A percentile compares a stretch with the other conserved stretches of the same genome.
Evolutionary conservation across 2,113 vertebrate species (phyloP).

Genomic region (Aphelocoma coerulescens): DNA sequence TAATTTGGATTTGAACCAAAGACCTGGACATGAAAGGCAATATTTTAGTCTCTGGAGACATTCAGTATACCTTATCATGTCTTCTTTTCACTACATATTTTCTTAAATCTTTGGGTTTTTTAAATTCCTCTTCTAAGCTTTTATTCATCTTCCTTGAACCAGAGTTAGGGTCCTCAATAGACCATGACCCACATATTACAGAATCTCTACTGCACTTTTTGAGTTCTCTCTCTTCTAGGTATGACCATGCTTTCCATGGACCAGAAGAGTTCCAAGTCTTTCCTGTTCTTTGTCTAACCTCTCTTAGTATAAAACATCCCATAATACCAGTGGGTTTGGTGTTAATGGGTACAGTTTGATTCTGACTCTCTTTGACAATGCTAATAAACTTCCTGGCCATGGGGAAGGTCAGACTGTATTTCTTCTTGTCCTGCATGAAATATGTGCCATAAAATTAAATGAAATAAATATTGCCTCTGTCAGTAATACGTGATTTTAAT

Average conservation of each 20-base stretch:
- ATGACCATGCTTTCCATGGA: not conserved
- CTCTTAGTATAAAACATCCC: not conserved
- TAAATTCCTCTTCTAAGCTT: not conserved
- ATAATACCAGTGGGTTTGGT: not conserved
- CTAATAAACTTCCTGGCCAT: not conserved
- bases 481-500: constrained; percentile 48
- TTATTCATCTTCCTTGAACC: not conserved
- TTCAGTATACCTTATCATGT: not conserved
- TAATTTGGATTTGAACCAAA: not conserved
- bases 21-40: not conserved
- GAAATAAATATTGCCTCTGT: constrained; percentile 41
- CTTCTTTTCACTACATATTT: not conserved
- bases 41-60: not conserved
- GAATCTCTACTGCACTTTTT: not conserved
- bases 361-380: not conserved
- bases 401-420: not conserved
- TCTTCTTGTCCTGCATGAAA: constrained; percentile 36
- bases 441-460: constrained; percentile 33
- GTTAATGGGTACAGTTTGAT: not conserved
- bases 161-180: not conserved
- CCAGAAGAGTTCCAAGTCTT: not conserved
- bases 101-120: not conserved
- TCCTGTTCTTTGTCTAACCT: not conserved
- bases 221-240: not conserved
- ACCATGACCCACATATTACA: not conserved